A percentile compares a stretch with the other conserved stretches of the same genome.
Evolutionary conservation across 2,797 vertebrate genomes (phyloP).

Genomic region (Myripristis jacobus): DNA sequence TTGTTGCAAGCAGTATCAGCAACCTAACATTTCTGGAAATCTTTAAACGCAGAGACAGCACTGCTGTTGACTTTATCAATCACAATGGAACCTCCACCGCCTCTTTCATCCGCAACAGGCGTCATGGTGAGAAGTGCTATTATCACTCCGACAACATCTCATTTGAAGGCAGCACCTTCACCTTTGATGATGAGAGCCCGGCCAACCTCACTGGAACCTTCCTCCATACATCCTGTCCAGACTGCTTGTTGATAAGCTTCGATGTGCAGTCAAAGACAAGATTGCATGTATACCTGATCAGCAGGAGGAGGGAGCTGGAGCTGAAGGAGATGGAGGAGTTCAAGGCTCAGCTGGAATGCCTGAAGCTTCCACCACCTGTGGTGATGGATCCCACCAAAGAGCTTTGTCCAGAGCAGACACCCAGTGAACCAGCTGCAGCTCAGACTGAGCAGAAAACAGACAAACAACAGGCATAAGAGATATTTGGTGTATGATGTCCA

Average conservation of each 20-base stretch:
- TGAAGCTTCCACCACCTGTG: slow-evolving; percentile 50
- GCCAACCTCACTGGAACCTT: slow-evolving; percentile 49
- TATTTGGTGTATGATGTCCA: too few relatives aligned
- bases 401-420: slow-evolving; percentile 58
- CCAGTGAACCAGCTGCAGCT: slow-evolving; percentile 17
- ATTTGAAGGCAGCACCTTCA: slow-evolving; percentile 29
- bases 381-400: slow-evolving; percentile 59
- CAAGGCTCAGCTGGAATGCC: slow-evolving; percentile 62
- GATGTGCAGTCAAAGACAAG: slow-evolving; percentile 36
- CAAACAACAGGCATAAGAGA: slow-evolving; percentile 6
- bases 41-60: slow-evolving; percentile 62
- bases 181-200: slow-evolving; percentile 47
- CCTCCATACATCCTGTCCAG: slow-evolving; percentile 54
- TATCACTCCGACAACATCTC: slow-evolving; percentile 56
- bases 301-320: slow-evolving; percentile 60
- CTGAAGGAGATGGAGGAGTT: slow-evolving; percentile 66
- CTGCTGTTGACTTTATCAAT: slow-evolving; percentile 62
- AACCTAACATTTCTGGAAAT: slow-evolving; percentile 44
- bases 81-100: slow-evolving; percentile 15
- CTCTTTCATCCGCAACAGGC: slow-evolving; percentile 62
- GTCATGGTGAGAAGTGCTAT: slow-evolving; percentile 56
- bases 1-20: slow-evolving; percentile 65
- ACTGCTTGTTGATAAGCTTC: slow-evolving; percentile 65
- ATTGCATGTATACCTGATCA: slow-evolving; percentile 65
- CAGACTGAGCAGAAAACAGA: slow-evolving; percentile 9